These are phyloP conservation scores for Pseudorhombus dupliciocellatus DNA, from an alignment of 2,113 vertebrate genomes.

Conservation along the genomic window DNA sequence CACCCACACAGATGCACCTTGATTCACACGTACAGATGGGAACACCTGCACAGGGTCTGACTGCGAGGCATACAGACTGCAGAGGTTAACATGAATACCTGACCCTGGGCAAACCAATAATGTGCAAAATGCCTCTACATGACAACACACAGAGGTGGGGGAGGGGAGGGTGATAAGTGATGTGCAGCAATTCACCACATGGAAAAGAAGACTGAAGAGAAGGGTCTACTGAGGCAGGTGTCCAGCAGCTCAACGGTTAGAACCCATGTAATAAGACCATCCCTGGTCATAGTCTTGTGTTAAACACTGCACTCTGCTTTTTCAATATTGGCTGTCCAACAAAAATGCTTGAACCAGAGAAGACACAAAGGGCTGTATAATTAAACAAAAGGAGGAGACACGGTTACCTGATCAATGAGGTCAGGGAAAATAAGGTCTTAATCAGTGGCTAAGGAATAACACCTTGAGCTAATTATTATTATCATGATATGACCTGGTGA, in stretches of 20 bases:
- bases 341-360: not conserved
- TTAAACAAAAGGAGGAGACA: not conserved
- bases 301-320: no score
- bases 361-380: not conserved
- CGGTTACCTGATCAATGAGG: not conserved
- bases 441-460: not conserved
- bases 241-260: not conserved
- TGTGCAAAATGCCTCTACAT: conserved; percentile 36
- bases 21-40: conserved; percentile 47
- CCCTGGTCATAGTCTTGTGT: no score
- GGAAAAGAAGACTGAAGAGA: not conserved
- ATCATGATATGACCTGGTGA: not conserved
- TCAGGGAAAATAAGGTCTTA: not conserved
- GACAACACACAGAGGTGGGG: conserved; percentile 28
- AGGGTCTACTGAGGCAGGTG: not conserved
- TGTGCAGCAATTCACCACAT: conserved; percentile 26
- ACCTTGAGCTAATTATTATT: not conserved
- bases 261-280: no score
- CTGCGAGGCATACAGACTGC: conserved; percentile 19
- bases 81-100: conserved; percentile 35
- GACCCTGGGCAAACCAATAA: conserved; percentile 41
- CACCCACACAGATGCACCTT: conserved; percentile 44
- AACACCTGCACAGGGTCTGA: conserved; percentile 47
- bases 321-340: no score
- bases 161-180: conserved; percentile 33